Conservation (phyloP, 2,888 invertebrate genomes). For the Odontocerum albicorne region DNA sequence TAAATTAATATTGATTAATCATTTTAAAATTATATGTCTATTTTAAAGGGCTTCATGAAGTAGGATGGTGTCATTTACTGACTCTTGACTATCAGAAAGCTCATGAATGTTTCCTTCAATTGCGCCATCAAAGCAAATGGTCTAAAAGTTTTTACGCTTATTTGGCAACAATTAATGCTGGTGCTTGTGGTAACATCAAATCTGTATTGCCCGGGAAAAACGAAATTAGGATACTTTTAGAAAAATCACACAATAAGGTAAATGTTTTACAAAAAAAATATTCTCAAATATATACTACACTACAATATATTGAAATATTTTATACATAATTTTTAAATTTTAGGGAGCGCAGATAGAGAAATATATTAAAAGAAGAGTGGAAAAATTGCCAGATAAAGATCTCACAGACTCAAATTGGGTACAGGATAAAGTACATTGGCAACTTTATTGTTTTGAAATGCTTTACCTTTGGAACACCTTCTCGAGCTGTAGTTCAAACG, state of each 20-base stretch:
- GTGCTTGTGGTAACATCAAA: slow-evolving; percentile 40
- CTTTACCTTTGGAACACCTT: slow-evolving; percentile 70
- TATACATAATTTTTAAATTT: slow-evolving; percentile 10
- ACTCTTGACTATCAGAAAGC: slow-evolving; percentile 60
- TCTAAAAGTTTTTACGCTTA: slow-evolving; percentile 67
- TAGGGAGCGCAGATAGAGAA: slow-evolving; percentile 48
- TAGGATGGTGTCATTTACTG: slow-evolving; percentile 68
- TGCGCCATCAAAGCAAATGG: slow-evolving; percentile 65
- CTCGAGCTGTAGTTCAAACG: slow-evolving; percentile 54
- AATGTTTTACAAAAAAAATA: background rate
- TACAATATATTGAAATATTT: too few species aligned
- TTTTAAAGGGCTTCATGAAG: slow-evolving; percentile 49
- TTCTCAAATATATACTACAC: background rate
- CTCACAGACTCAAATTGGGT: slow-evolving; percentile 37
- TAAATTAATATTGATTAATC: background rate
- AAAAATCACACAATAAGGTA: slow-evolving; percentile 43
- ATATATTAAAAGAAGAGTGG: slow-evolving; percentile 46
- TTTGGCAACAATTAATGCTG: slow-evolving; percentile 52
- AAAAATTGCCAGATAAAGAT: slow-evolving; percentile 39
- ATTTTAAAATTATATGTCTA: background rate
- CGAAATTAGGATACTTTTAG: slow-evolving; percentile 41
- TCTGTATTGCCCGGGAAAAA: slow-evolving; percentile 39
- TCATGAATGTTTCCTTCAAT: slow-evolving; percentile 53
- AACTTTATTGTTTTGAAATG: slow-evolving; percentile 63
- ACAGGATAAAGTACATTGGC: slow-evolving; percentile 50